Base-by-base conservation (phyloP, 2,888 invertebrate species). In the Trichogramma evanescens region DNA sequence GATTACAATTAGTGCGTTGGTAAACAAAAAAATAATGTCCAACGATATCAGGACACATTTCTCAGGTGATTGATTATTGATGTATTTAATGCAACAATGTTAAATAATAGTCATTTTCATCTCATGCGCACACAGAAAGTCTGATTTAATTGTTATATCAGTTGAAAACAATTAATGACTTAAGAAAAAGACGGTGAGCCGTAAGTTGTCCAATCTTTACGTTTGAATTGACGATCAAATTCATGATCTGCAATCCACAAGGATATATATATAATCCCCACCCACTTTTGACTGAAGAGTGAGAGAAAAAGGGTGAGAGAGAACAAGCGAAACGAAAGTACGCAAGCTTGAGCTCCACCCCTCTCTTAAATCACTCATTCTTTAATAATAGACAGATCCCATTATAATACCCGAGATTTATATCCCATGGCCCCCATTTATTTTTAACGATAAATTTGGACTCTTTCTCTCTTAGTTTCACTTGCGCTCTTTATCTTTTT, bases 321-420 rank as follows among this genome's bases (percentile, higher is more conserved):
- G 43, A 48, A 43, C 26, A 46, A 59, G 55, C 53, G 40, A 59
- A 50, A 60, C 56, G 58, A 58, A 58, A 63, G 50, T 55, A 66
- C 66, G 67, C 64, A 64, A 68, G 66, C 56, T 65, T 66, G 64
- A 66, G 70, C 75, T 77, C 76, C 76, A 75, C 77, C 77, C 74
- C 74, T 73, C 71, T 74, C 72, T 70, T 77, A 77, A 77, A 77
- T 77, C 77, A 76, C 76, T 77, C 77, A 77, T 77, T 77, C 77
- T 76, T 77, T 77, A 76, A 77, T 77, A 77, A 77, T 77, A 75
- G 77, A 77, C 77, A 76, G 77, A 77, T 77, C 77, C 77, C 75
- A 77, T 77, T 77, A 77, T 77, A 77, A 77, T 77, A 74, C 74
- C 70, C 66, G 72, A 77, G 77, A 77, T 77, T 77, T 77, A 77